phyloP scores from a whole-genome alignment of 2,888 invertebrate species.

The Agonum fuliginosum region DNA sequence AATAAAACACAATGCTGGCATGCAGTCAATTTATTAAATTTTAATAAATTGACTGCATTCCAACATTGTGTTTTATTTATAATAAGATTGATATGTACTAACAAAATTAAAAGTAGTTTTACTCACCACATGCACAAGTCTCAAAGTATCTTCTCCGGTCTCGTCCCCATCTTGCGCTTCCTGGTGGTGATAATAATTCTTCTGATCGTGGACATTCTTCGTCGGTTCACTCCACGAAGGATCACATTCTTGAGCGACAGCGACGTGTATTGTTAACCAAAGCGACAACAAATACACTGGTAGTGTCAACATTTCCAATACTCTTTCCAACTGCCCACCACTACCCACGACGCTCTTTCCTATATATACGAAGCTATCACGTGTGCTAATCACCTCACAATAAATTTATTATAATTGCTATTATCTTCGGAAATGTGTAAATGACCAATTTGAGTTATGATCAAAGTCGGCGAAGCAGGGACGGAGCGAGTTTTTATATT shows the following conservation, averaged over 20 bases:
- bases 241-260: slow-evolving; percentile 10
- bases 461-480: background rate
- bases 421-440: background rate
- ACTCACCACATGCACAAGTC: slow-evolving; percentile 41
- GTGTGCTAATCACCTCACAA: background rate
- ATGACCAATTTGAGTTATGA: background rate
- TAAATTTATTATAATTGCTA: background rate
- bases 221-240: slow-evolving; percentile 17
- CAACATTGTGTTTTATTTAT: too few species aligned
- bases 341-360: background rate
- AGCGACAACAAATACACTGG: background rate
- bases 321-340: background rate
- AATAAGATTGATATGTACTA: background rate
- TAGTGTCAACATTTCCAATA: background rate
- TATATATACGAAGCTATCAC: slow-evolving; percentile 13
- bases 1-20: too few species aligned
- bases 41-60: too few species aligned
- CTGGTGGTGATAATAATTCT: slow-evolving; percentile 7
- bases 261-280: background rate
- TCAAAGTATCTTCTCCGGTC: slow-evolving; percentile 24
- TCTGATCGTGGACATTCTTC: slow-evolving; percentile 1
- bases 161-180: background rate
- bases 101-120: background rate
- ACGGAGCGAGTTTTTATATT: too few species aligned
- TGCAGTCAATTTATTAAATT: too few species aligned